Conservation (phyloP, 2,888 invertebrate species). For the Mylabris sibirica region DNA sequence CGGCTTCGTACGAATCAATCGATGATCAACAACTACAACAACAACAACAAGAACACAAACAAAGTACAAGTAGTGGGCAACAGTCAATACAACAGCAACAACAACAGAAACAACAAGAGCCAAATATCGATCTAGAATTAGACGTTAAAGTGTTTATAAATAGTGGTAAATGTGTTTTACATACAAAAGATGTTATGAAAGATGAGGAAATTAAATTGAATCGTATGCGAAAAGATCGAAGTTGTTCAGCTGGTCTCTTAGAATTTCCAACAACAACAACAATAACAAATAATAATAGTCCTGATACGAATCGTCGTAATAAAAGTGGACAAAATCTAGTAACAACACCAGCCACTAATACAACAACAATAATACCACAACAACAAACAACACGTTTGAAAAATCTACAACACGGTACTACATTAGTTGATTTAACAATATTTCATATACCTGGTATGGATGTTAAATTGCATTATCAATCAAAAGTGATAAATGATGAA, state of each 20-base stretch:
- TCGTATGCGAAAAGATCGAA: conserved; percentile 76
- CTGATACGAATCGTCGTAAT: conserved; percentile 58
- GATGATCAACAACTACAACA: conserved; percentile 58
- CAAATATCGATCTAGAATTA: conserved; percentile 94
- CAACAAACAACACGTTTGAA: conserved; percentile 53
- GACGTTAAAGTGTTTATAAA: conserved; percentile 97
- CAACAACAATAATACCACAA: neutral
- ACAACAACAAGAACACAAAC: conserved; percentile 58
- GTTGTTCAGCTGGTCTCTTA: conserved; percentile 59
- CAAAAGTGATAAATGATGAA: conserved; percentile 50
- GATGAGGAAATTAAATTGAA: conserved; percentile 73
- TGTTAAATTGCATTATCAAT: conserved; percentile 65
- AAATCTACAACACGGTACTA: conserved; percentile 57
- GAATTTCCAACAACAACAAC: conserved; percentile 48
- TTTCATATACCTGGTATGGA: conserved; percentile 92
- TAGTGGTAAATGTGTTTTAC: conserved; percentile 95
- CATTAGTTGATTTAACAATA: conserved; percentile 78
- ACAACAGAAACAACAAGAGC: conserved; percentile 73
- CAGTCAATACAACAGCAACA: neutral
- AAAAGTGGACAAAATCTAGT: conserved; percentile 39
- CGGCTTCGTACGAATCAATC: conserved; percentile 55
- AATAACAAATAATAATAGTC: conserved; percentile 54
- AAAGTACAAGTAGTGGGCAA: conserved; percentile 64
- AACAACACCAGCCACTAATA: neutral
- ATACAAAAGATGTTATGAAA: conserved; percentile 81